Evolutionary conservation across 2,113 vertebrate species (phyloP).

Genomic region (Pituophis catenifer): DNA sequence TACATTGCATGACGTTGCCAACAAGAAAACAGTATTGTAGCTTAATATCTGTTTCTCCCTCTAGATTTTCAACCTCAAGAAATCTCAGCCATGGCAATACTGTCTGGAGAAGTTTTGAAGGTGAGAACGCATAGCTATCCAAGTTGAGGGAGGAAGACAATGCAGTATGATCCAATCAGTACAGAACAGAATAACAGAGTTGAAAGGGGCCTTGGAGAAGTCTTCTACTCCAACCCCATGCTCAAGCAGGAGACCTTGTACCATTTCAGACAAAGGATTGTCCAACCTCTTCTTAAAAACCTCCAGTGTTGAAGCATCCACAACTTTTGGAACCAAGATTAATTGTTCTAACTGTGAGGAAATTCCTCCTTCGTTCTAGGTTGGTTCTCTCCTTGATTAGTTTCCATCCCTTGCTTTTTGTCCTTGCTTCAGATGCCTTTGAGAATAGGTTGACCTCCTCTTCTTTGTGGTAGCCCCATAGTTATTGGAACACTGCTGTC

Average conservation of each 20-base stretch:
- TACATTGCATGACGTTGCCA: neutral
- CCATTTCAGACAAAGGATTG: neutral
- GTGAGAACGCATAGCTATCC: neutral
- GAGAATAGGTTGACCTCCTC: too few species aligned
- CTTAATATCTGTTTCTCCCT: neutral
- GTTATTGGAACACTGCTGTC: neutral
- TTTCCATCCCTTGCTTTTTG: neutral
- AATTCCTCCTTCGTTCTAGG: neutral
- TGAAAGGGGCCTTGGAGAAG: too few species aligned
- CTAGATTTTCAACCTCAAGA: neutral
- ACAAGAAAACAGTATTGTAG: neutral
- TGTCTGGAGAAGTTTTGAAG: neutral
- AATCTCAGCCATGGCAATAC: neutral
- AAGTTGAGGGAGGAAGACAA: neutral
- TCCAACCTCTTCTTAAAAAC: neutral
- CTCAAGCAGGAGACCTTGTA: neutral
- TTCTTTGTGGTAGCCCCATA: neutral
- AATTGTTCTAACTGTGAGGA: neutral
- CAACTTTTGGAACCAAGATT: neutral
- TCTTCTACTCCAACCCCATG: too few species aligned
- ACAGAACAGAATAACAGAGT: neutral
- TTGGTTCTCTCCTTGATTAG: neutral
- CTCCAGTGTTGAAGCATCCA: neutral
- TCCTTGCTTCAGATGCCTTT: neutral
- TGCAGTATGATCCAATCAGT: neutral